Percentiles rank a stretch among this genome's conserved stretches.
These are phyloP conservation scores for Salarias fasciatus DNA, from an alignment of 2,797 vertebrate species.

Conservation along the genomic window DNA sequence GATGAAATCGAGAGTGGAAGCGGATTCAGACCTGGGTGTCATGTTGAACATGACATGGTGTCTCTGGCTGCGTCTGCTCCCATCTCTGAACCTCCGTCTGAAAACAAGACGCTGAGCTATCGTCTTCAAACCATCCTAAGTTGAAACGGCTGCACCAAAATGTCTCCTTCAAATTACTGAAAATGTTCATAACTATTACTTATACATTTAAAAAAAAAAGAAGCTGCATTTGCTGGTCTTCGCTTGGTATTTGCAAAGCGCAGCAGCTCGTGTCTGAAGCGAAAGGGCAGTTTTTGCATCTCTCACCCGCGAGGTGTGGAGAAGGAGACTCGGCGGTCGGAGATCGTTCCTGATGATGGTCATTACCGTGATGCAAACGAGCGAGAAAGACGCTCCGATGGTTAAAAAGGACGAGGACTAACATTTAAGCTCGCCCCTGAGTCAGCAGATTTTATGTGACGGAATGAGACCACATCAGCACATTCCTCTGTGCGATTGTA, in stretches of 20 bases:
- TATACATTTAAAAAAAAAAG: too few relatives aligned
- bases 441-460: conserved; percentile 22
- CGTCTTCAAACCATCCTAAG: too few relatives aligned
- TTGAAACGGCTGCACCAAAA: too few relatives aligned
- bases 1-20: conserved; percentile 53
- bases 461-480: background rate
- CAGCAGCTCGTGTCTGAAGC: too few relatives aligned
- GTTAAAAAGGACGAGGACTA: conserved; percentile 1
- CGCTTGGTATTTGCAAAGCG: conserved; percentile 36
- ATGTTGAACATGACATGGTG: conserved; percentile 36
- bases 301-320: conserved; percentile 3
- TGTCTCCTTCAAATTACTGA: too few relatives aligned
- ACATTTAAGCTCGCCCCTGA: conserved; percentile 30
- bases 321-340: conserved; percentile 5
- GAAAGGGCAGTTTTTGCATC: conserved; percentile 56
- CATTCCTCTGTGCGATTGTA: background rate
- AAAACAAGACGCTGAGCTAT: conserved; percentile 7
- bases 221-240: background rate
- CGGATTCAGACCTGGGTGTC: conserved; percentile 35
- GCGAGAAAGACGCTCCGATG: background rate
- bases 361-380: background rate
- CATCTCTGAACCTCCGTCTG: conserved; percentile 5
- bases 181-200: too few relatives aligned
- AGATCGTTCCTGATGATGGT: background rate
- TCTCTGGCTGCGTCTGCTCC: conserved; percentile 17